These are phyloP conservation scores for Octonoba sinensis DNA, from an alignment of 2,888 invertebrate species.

Conservation along the genomic window DNA sequence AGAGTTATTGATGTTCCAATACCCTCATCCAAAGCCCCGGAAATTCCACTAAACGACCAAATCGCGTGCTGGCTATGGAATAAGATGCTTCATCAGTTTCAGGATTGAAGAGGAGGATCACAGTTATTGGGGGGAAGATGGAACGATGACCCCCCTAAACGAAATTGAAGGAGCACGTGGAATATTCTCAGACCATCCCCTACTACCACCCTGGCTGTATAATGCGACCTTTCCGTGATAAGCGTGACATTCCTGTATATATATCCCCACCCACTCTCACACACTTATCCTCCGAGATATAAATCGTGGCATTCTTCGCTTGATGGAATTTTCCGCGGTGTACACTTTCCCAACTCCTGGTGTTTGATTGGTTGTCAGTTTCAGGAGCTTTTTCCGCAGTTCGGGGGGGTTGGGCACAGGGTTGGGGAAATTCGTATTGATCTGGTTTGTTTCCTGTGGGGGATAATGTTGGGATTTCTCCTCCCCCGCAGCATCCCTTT, in stretches of 20 bases:
- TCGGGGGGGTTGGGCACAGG: not conserved
- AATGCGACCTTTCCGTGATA: conserved; percentile 62
- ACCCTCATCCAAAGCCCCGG: not conserved
- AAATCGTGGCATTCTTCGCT: conserved; percentile 43
- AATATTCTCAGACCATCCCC: conserved; percentile 41
- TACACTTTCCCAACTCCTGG: conserved; percentile 48
- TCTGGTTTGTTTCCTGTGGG: not conserved
- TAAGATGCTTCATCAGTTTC: conserved; percentile 45
- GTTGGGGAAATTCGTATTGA: conserved; percentile 9
- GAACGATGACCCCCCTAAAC: conserved; percentile 7
- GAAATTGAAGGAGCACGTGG: conserved; percentile 45
- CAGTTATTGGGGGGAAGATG: not conserved
- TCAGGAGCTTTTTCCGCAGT: conserved; percentile 46
- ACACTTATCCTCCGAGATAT: conserved; percentile 19
- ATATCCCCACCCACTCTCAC: conserved; percentile 10
- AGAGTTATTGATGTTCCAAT: conserved; percentile 35
- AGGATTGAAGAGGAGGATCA: not conserved
- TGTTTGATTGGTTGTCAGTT: conserved; percentile 63
- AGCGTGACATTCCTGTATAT: conserved; percentile 41
- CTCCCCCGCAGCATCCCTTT: too few species aligned
- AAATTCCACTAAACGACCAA: conserved; percentile 62
- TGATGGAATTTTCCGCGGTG: conserved; percentile 45
- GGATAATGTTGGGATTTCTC: too few species aligned
- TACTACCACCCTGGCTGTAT: conserved; percentile 18
- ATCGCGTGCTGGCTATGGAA: conserved; percentile 38